Evolutionary conservation across 2,797 vertebrate species (phyloP), one percentile per base, ranked within the genome.

Genomic region (Gymnocypris eckloni): DNA sequence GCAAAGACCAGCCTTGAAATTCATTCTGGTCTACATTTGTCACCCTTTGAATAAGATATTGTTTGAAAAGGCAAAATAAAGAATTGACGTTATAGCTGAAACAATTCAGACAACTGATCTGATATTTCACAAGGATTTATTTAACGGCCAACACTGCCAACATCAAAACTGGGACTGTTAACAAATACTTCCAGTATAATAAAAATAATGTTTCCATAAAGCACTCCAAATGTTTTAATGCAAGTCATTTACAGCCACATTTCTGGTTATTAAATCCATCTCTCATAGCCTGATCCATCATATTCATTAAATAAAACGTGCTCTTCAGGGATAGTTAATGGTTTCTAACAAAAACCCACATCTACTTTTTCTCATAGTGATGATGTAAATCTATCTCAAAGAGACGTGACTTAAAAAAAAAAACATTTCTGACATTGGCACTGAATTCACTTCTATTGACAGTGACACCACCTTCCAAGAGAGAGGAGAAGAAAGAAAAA

Each of bases 251-350:
- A 67, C 10, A 8, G 77, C 15, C 43, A 28, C 10, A 56, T 86
- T 86, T 75, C 70, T 43, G 33, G 7, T 43, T 81, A 56, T 81
- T 66, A 86, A 86, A 86, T 75, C 70, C 6, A 2, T 81, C 56
- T 85, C 43, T 73, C 28, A 43, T 67, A 75, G 70, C 56, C 52
- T 33, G 4, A 79, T 79, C 37, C 41, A 59, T 79, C 45, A 13
- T 25, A 70, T 56, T 87, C 20, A 87, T 81, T 69, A 83, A 79
- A 77, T 48, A 87, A 84, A 56, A 81, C 56, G 76, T 81, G 71
- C 28, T 83, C 71, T 78, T 81, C 52, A 76, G 52, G 3, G 70
- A 77, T 50, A 72, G 33, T 66, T 52, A 79, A 83, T 79, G 73
- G 70, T 59, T 79, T 79, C 56, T 50, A 52, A 80, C 82, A 79